phyloP scores from a whole-genome alignment of 2,113 vertebrate species.

The Ardeotis arabs region DNA sequence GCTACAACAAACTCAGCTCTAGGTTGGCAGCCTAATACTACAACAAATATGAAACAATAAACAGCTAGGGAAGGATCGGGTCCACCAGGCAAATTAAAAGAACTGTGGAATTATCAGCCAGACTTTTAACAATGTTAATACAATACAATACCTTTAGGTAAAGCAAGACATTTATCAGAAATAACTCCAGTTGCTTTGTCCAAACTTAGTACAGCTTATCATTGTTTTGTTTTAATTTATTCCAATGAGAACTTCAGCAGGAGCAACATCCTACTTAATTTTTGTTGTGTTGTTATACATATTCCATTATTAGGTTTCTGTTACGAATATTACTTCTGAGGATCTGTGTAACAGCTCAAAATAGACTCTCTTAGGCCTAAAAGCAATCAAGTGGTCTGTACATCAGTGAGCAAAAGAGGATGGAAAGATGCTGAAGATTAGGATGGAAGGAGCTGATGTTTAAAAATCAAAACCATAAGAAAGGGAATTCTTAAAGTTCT shows the following conservation, averaged over 20 bases:
- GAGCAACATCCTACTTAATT: background rate
- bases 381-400: background rate
- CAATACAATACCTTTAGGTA: too few species aligned
- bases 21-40: background rate
- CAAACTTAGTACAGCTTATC: background rate
- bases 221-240: background rate
- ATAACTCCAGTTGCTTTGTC: background rate
- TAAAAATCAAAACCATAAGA: background rate
- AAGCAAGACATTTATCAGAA: background rate
- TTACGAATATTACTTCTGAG: background rate
- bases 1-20: background rate
- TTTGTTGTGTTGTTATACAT: background rate
- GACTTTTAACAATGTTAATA: background rate
- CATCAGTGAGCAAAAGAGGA: background rate
- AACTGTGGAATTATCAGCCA: background rate
- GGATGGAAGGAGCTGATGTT: background rate
- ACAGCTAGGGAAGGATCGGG: background rate
- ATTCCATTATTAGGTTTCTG: background rate
- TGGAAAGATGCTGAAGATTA: background rate
- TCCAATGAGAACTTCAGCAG: background rate
- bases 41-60: background rate
- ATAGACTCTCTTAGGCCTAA: background rate
- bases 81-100: background rate
- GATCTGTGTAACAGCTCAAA: background rate
- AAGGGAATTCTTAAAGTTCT: background rate